Evolutionary conservation across 92 coral and sea anemone genomes (phyloP).

Genomic region (Paramuricea clavata): DNA sequence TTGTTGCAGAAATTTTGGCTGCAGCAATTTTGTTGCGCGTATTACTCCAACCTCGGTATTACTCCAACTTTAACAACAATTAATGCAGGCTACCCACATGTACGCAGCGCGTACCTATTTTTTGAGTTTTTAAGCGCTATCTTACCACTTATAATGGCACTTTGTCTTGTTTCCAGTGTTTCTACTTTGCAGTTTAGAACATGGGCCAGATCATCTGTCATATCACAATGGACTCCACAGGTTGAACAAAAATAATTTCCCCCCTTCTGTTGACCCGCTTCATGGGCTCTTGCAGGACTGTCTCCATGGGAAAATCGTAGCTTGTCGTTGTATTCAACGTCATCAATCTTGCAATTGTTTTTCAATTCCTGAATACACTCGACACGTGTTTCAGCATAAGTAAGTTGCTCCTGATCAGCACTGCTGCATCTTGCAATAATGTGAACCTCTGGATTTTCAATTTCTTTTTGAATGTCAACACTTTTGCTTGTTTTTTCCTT

Average conservation of each 20-base stretch:
- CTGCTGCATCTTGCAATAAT: slow-evolving; percentile 68
- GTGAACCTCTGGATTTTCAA: slow-evolving; percentile 69
- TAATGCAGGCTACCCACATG: too few relatives aligned
- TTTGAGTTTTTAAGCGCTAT: slow-evolving; percentile 35
- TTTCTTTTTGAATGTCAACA: slow-evolving; percentile 48
- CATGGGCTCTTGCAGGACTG: slow-evolving; percentile 63
- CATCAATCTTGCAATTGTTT: neutral
- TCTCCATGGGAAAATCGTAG: slow-evolving; percentile 63
- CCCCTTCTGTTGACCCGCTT: slow-evolving; percentile 67
- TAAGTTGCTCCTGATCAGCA: slow-evolving; percentile 61
- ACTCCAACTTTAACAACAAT: too few relatives aligned
- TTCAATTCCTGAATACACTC: slow-evolving; percentile 51
- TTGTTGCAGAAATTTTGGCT: too few relatives aligned
- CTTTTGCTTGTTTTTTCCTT: slow-evolving; percentile 44
- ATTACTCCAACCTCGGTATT: too few relatives aligned
- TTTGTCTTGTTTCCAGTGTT: slow-evolving; percentile 40
- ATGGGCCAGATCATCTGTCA: slow-evolving; percentile 55
- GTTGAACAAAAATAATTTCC: slow-evolving; percentile 60
- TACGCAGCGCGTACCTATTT: too few relatives aligned
- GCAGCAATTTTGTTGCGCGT: too few relatives aligned
- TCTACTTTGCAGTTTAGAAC: slow-evolving; percentile 45
- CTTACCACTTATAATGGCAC: slow-evolving; percentile 33
- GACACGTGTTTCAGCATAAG: slow-evolving; percentile 60
- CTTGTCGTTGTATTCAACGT: neutral
- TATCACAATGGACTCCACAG: slow-evolving; percentile 52